Evolutionary conservation across 1,140 invertebrate genomes (phyloP).

Genomic region (Drosophila auraria): DNA sequence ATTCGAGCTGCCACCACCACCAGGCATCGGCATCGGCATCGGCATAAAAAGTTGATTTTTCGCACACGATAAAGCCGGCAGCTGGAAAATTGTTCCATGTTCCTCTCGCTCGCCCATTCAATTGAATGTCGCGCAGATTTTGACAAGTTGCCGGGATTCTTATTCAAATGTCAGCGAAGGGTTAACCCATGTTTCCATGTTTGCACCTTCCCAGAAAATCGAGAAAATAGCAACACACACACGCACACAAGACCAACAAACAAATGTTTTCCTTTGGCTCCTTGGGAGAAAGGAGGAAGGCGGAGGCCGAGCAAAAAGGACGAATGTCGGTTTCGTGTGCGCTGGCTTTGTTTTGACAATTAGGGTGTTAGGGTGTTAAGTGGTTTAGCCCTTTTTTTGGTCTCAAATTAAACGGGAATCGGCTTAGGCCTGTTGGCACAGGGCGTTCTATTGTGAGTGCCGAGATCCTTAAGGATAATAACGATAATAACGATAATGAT

Average conservation of each 20-base stretch:
- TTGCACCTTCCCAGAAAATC: slow-evolving; percentile 52
- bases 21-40: not conserved
- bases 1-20: slow-evolving; percentile 44
- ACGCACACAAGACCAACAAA: not conserved
- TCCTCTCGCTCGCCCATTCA: slow-evolving; percentile 35
- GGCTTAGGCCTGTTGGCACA: slow-evolving; percentile 70
- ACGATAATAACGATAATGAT: slow-evolving; percentile 12
- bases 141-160: slow-evolving; percentile 72
- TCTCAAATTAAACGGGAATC: slow-evolving; percentile 80
- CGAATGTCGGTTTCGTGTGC: slow-evolving; percentile 54
- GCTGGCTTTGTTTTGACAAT: slow-evolving; percentile 80
- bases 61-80: slow-evolving; percentile 74
- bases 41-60: slow-evolving; percentile 62
- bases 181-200: slow-evolving; percentile 53
- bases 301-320: not conserved
- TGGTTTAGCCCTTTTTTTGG: slow-evolving; percentile 78
- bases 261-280: slow-evolving; percentile 52
- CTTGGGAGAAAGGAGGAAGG: slow-evolving; percentile 7
- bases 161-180: slow-evolving; percentile 80
- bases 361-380: slow-evolving; percentile 84
- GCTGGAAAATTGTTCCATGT: slow-evolving; percentile 75
- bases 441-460: slow-evolving; percentile 72
- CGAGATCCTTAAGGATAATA: slow-evolving; percentile 30
- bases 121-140: slow-evolving; percentile 59
- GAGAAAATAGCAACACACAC: slow-evolving; percentile 34